Percentiles rank a stretch among this genome's conserved stretches.
Evolutionary conservation across 2,113 vertebrate species (phyloP).

Genomic region (Oncorhynchus tshawytscha): DNA sequence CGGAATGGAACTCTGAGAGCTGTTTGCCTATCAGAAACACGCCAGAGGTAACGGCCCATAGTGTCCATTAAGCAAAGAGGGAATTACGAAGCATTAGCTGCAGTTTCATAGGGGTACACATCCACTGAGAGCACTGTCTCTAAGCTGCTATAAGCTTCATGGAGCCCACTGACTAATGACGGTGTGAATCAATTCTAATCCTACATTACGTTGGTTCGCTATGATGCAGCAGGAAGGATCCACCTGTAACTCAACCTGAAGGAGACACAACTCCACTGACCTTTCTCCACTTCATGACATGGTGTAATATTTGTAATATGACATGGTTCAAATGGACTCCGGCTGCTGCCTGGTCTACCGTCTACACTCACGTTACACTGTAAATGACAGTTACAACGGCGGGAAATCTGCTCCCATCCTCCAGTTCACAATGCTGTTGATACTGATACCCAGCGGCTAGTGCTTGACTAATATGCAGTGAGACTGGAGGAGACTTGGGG

Average conservation of each 20-base stretch:
- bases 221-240: background rate
- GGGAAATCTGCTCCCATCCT: too few species aligned
- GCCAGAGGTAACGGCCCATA: background rate
- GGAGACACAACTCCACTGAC: background rate
- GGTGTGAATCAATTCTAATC: slow-evolving; percentile 1
- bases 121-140: background rate
- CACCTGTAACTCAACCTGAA: background rate
- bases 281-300: too few species aligned
- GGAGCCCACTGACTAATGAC: slow-evolving; percentile 4
- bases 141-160: slow-evolving; percentile 8
- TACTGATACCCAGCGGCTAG: background rate
- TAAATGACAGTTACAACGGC: too few species aligned
- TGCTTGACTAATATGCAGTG: too few species aligned
- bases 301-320: too few species aligned
- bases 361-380: too few species aligned
- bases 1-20: background rate
- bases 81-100: background rate
- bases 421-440: background rate
- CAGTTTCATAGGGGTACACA: background rate
- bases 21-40: background rate
- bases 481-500: background rate
- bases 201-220: background rate
- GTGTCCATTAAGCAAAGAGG: background rate
- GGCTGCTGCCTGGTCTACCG: too few species aligned
- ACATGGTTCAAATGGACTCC: too few species aligned